These are phyloP conservation scores for Atractosteus spatula DNA, from an alignment of 2,113 vertebrate genomes.

Conservation along the genomic window DNA sequence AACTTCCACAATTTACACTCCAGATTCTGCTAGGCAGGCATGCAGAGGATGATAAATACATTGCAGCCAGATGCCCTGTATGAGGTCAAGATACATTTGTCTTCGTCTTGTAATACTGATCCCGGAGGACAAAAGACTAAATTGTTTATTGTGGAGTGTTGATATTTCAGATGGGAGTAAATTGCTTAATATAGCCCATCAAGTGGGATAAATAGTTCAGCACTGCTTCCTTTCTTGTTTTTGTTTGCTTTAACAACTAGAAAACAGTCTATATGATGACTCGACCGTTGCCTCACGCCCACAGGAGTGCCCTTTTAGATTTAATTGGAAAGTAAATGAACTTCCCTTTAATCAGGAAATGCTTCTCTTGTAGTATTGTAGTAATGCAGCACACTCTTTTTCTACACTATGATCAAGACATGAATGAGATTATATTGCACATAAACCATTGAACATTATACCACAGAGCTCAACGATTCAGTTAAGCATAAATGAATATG, in stretches of 20 bases:
- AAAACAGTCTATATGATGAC: slow-evolving; percentile 10
- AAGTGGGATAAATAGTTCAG: slow-evolving; percentile 3
- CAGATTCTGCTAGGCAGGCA: slow-evolving; percentile 10
- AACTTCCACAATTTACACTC: slow-evolving; percentile 13
- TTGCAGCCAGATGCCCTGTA: not conserved
- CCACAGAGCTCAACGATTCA: too few relatives aligned
- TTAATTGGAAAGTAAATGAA: too few relatives aligned
- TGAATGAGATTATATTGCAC: too few relatives aligned
- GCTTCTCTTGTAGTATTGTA: too few relatives aligned
- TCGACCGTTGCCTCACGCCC: not conserved
- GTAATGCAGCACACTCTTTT: too few relatives aligned
- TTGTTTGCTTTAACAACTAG: slow-evolving; percentile 8
- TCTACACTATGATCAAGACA: too few relatives aligned
- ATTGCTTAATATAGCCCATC: slow-evolving; percentile 5
- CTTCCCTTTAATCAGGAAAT: too few relatives aligned
- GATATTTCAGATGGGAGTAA: not conserved
- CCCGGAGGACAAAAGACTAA: slow-evolving; percentile 8
- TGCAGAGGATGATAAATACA: slow-evolving; percentile 1
- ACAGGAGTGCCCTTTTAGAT: too few relatives aligned
- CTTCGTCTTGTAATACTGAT: not conserved
- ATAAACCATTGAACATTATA: too few relatives aligned
- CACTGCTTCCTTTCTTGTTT: not conserved
- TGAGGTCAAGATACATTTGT: not conserved
- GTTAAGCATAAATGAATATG: too few relatives aligned
- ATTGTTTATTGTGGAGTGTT: slow-evolving; percentile 4